Base-by-base conservation (phyloP, 2,113 vertebrate species). In the Trogon melanurus region DNA sequence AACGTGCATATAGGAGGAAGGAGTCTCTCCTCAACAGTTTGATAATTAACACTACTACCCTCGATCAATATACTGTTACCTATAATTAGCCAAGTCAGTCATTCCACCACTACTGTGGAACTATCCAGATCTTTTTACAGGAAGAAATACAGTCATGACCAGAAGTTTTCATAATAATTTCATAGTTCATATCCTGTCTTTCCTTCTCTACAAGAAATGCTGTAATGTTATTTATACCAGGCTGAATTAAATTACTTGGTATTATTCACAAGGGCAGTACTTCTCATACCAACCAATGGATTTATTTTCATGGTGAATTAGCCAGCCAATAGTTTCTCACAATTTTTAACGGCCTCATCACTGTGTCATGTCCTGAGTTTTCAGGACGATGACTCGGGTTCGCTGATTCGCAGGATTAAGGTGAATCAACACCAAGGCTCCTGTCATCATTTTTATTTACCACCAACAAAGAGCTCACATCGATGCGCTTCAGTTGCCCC, bases 251-350 rank as follows among this genome's bases (percentile, higher is more conserved):
- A 85, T 92, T 91, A 89, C 38, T 89, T 78, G 67, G 29, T 93
- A 90, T 92, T 95, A 96, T 84, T 81, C 85, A 94, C 69, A 73
- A 75, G 32, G 41, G 54, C n/a, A 56, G 6, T 66, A 3, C 41
- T 69, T 72, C 58, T 89, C 45, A 73, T 95, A 94, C 50, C 76
- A 94, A 81, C 16, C 69, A 36, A 1, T 80, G 23, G 34, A 12
- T 85, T 95, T 95, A 95, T 88, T 96, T 94, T 92, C 60, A 25
- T 76, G 34, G 12, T 62, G 91, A 96, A 96, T 92, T 94, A 82
- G 19, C 75, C 61, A 89, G 82, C 34, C 4, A 3, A 69, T 41
- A 61, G 38, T 57, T 78, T 84, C 50, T 83, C 83, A 81, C 93
- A 47, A 91, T 65, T 95, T 91, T 50, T 95, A 81, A 70, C 53